phyloP scores from a whole-genome alignment of 2,113 vertebrate genomes.

The Morphnarchus princeps region DNA sequence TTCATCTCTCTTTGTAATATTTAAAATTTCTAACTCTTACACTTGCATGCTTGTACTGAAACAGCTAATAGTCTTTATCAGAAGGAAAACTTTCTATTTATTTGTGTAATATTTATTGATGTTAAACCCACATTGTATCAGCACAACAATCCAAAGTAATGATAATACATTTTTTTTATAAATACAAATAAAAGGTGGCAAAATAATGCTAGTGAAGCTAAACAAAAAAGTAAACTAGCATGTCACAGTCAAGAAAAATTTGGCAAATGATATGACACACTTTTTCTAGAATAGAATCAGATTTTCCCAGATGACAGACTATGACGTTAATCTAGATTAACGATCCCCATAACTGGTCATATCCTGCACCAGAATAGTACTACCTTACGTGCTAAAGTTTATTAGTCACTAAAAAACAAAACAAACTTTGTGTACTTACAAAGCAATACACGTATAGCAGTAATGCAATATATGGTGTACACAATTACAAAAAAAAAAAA shows the following conservation, averaged over 20 bases:
- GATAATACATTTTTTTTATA: slow-evolving; percentile 79
- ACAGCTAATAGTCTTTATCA: slow-evolving; percentile 36
- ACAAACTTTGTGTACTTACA: slow-evolving; percentile 70
- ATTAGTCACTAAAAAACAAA: slow-evolving; percentile 56
- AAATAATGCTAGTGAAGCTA: slow-evolving; percentile 78
- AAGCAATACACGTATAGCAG: slow-evolving; percentile 73
- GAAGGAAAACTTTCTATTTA: slow-evolving; percentile 45
- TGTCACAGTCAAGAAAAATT: slow-evolving; percentile 70
- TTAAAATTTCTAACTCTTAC: neutral
- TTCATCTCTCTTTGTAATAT: neutral
- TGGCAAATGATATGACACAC: slow-evolving; percentile 66
- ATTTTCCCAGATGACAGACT: slow-evolving; percentile 45
- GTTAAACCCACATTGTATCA: slow-evolving; percentile 88
- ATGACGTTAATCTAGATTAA: slow-evolving; percentile 11
- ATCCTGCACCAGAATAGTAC: slow-evolving; percentile 58
- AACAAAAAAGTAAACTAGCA: slow-evolving; percentile 71
- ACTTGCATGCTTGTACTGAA: neutral
- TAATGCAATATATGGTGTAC: slow-evolving; percentile 74
- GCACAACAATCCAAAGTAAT: slow-evolving; percentile 89
- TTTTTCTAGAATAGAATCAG: slow-evolving; percentile 40
- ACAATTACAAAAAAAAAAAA: slow-evolving; percentile 68
- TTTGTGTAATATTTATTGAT: slow-evolving; percentile 83
- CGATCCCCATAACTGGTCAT: slow-evolving; percentile 34
- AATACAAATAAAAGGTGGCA: slow-evolving; percentile 84
- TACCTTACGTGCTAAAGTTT: slow-evolving; percentile 53